Percentiles rank a stretch among this genome's conserved stretches.
Conservation (phyloP, 2,113 vertebrate species). For the Chionomys nivalis region DNA sequence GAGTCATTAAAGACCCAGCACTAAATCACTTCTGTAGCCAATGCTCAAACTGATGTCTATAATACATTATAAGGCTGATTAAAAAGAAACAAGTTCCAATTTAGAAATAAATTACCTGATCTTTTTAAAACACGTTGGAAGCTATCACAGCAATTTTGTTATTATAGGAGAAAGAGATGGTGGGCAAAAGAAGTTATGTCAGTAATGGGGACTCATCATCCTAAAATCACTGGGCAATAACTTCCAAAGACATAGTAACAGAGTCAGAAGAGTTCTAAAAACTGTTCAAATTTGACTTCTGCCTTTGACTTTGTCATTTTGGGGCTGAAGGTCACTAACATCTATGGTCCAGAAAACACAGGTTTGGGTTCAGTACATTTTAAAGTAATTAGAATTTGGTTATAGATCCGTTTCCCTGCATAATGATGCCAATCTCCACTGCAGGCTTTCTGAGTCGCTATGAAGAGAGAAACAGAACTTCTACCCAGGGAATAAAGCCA, state of each 20-base stretch:
- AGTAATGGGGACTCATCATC: conserved; percentile 11
- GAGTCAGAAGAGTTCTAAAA: not conserved
- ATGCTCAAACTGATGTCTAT: conserved; percentile 43
- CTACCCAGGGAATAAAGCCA: not conserved
- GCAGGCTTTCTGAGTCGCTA: not conserved
- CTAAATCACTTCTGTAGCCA: conserved; percentile 67
- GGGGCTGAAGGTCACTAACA: not conserved
- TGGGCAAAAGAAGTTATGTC: conserved; percentile 18
- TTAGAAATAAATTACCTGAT: conserved; percentile 50
- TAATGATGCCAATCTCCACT: not conserved
- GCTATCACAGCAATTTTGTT: conserved; percentile 63
- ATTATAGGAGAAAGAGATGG: conserved; percentile 4
- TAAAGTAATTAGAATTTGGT: not conserved
- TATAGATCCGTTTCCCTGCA: not conserved
- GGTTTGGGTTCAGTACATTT: not conserved
- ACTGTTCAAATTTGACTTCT: not conserved
- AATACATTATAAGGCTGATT: conserved; percentile 63
- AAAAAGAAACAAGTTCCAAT: conserved; percentile 74
- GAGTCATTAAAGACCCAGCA: conserved; percentile 71
- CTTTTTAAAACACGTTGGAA: not conserved
- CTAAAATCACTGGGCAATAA: not conserved
- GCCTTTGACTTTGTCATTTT: not conserved
- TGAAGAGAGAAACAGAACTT: not conserved
- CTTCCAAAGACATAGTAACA: not conserved
- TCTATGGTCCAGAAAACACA: not conserved